Percentiles rank a stretch among this genome's conserved stretches.
These are phyloP conservation scores for Brachypteracias leptosomus DNA, from an alignment of 2,113 vertebrate species.

Conservation along the genomic window DNA sequence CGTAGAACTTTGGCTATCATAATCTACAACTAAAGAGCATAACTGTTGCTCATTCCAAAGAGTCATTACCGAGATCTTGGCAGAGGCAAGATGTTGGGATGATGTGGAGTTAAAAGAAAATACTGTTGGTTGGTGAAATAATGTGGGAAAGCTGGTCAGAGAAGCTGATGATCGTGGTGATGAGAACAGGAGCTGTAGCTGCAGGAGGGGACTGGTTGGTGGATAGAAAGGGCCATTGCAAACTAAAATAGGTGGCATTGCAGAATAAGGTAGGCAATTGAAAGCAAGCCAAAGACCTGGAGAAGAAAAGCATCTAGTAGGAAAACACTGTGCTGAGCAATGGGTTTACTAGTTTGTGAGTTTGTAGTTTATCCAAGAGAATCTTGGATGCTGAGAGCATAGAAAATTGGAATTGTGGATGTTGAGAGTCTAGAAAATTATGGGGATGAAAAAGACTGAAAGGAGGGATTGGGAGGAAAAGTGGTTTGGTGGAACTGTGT, in stretches of 20 bases:
- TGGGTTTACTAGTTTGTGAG: neutral
- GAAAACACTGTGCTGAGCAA: neutral
- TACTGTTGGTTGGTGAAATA: neutral
- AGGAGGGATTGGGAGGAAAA: neutral
- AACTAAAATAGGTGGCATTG: neutral
- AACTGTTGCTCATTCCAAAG: neutral
- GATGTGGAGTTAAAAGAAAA: neutral
- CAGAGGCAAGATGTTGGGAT: neutral
- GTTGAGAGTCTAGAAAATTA: neutral
- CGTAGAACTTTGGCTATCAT: neutral
- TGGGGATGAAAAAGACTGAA: neutral
- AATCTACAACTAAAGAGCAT: neutral
- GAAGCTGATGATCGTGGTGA: fast-evolving
- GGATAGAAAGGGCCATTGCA: neutral
- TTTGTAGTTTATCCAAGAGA: neutral
- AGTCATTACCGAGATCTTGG: neutral
- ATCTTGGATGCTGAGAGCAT: neutral
- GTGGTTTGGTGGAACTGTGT: neutral
- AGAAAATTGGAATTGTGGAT: neutral
- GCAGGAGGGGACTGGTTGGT: neutral
- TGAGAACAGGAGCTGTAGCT: neutral
- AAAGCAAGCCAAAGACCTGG: neutral
- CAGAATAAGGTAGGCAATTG: neutral
- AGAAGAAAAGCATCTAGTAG: neutral
- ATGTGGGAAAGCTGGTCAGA: neutral